A percentile compares a stretch with the other conserved stretches of the same genome.
These are phyloP conservation scores for Gobio gobio DNA, from an alignment of 2,113 vertebrate genomes.

Conservation along the genomic window DNA sequence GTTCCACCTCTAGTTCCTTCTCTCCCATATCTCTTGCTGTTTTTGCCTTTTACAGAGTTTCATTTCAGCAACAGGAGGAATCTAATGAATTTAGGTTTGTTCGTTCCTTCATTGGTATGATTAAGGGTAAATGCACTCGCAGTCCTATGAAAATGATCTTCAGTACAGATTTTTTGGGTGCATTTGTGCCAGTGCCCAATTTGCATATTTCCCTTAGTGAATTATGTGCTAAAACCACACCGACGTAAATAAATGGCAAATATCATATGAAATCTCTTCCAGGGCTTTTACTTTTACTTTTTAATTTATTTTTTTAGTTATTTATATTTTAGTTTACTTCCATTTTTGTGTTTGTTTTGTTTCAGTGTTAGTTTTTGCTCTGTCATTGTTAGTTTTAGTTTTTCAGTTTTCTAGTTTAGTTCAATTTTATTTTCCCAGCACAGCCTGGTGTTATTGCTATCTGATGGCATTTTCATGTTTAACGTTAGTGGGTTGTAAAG, in stretches of 20 bases:
- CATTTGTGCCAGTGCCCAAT: neutral
- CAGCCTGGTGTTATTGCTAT: neutral
- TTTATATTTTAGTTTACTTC: neutral
- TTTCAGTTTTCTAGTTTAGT: neutral
- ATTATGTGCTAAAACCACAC: neutral
- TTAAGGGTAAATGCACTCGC: neutral
- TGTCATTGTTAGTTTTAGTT: neutral
- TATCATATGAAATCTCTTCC: neutral
- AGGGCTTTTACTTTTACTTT: neutral
- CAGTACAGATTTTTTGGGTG: neutral
- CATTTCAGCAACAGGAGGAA: neutral
- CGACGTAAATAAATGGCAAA: no score
- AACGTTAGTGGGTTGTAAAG: neutral
- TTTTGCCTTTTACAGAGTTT: neutral
- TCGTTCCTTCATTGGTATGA: neutral
- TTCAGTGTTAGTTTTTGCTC: neutral
- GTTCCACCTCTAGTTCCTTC: slow-evolving; percentile 9
- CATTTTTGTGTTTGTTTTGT: neutral
- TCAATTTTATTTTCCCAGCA: neutral
- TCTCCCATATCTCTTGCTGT: neutral
- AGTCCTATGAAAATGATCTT: neutral
- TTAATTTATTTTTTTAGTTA: neutral
- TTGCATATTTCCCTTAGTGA: neutral
- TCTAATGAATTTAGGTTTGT: neutral
- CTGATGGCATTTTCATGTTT: neutral